Conservation (phyloP, 2,888 invertebrate genomes). For the Pinctada fucata region DNA sequence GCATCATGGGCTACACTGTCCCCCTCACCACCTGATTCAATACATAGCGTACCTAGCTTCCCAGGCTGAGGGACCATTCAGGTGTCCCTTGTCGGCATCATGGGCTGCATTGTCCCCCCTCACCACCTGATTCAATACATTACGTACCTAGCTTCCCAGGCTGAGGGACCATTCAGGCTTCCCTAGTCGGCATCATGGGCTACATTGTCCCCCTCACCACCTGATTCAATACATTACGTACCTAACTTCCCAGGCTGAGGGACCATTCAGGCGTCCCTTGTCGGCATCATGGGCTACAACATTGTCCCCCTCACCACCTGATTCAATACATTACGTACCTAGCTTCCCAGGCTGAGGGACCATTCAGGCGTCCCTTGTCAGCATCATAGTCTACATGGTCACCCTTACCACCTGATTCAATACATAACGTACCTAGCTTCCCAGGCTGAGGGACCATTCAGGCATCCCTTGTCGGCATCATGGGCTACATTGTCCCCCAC, state of each 20-base stretch:
- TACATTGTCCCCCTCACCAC: background rate
- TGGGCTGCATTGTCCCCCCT: too few relatives aligned
- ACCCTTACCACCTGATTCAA: too few relatives aligned
- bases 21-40: too few relatives aligned
- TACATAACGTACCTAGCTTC: slow-evolving; percentile 51
- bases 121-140: too few relatives aligned
- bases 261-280: slow-evolving; percentile 46
- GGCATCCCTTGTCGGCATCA: slow-evolving; percentile 53
- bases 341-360: slow-evolving; percentile 54
- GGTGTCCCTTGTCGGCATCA: slow-evolving; percentile 52
- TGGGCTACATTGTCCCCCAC: too few relatives aligned
- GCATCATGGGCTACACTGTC: slow-evolving; percentile 44
- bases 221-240: slow-evolving; percentile 7
- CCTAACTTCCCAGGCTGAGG: slow-evolving; percentile 59
- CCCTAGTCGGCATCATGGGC: slow-evolving; percentile 51
- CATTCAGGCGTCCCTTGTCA: slow-evolving; percentile 48
- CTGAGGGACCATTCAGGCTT: slow-evolving; percentile 42
- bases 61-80: slow-evolving; percentile 50
- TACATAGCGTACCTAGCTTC: slow-evolving; percentile 51
- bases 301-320: slow-evolving; percentile 5
- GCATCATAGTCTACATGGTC: slow-evolving; percentile 46
- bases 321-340: slow-evolving; percentile 40
- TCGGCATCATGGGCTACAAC: slow-evolving; percentile 48
- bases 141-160: slow-evolving; percentile 62
- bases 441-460: slow-evolving; percentile 51